Percentiles rank a stretch among this genome's conserved stretches.
Evolutionary conservation across 2,113 vertebrate genomes (phyloP).

Genomic region (Rhinichthys klamathensis): DNA sequence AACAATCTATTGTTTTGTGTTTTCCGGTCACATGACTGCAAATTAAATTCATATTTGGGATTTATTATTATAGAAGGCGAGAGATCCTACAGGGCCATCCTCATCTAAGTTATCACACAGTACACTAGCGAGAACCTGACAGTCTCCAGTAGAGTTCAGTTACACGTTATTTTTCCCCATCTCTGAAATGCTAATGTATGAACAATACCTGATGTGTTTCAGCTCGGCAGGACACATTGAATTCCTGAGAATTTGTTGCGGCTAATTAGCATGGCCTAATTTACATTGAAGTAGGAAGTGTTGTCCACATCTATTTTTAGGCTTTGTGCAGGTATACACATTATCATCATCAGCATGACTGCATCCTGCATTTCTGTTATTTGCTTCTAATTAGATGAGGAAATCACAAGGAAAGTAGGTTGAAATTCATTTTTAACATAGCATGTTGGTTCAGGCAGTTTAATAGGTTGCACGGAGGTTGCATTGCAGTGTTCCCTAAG

Average conservation of each 20-base stretch:
- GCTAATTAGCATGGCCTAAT: constrained; percentile 60
- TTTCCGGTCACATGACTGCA: not conserved
- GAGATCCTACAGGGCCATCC: not conserved
- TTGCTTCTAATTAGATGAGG: constrained; percentile 59
- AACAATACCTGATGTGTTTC: constrained; percentile 41
- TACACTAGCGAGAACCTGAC: constrained; percentile 17
- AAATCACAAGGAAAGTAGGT: constrained; percentile 58
- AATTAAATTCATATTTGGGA: constrained; percentile 6
- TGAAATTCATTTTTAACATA: constrained; percentile 49
- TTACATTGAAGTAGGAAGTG: constrained; percentile 48
- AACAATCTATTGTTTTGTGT: constrained; percentile 28
- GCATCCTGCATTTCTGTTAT: constrained; percentile 56
- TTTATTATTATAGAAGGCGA: not conserved
- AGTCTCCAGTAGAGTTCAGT: not conserved
- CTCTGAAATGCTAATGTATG: constrained; percentile 52
- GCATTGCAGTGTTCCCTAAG: constrained; percentile 32
- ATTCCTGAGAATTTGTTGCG: constrained; percentile 55
- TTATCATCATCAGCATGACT: constrained; percentile 56
- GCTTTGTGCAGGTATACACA: constrained; percentile 66
- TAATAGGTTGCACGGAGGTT: constrained; percentile 51
- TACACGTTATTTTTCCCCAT: constrained; percentile 17
- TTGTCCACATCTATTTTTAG: constrained; percentile 59
- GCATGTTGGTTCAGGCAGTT: constrained; percentile 29
- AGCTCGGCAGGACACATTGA: constrained; percentile 42
- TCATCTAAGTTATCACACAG: constrained; percentile 1